A percentile compares a stretch with the other conserved stretches of the same genome.
phyloP scores from a whole-genome alignment of 2,113 vertebrate genomes.

The Platycercus adscitus region DNA sequence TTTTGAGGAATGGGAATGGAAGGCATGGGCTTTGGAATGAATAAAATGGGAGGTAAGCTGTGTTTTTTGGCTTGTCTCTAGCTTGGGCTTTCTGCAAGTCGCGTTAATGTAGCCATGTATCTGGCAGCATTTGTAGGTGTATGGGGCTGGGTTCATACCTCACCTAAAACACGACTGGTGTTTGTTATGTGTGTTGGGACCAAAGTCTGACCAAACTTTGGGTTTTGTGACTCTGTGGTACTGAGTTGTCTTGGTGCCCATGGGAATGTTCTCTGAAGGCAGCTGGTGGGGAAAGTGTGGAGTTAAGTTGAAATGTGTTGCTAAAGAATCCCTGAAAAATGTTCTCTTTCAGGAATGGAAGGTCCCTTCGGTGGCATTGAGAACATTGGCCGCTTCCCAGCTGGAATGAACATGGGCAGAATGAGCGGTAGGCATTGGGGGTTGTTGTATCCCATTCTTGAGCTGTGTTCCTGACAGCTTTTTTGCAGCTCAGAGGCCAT shows the following conservation, averaged over 20 bases:
- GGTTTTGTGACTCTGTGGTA: background rate
- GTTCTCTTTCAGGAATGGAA: constrained; percentile 85
- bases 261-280: background rate
- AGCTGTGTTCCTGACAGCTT: background rate
- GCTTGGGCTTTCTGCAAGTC: background rate
- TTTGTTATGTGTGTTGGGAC: background rate
- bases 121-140: background rate
- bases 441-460: rapidly evolving
- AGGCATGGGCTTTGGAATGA: constrained; percentile 96
- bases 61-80: background rate
- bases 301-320: background rate
- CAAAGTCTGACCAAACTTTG: background rate
- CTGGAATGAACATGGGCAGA: constrained; percentile 90
- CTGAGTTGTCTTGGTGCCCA: background rate
- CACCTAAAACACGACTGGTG: background rate
- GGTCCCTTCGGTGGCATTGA: constrained; percentile 88
- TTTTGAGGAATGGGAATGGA: constrained; percentile 89
- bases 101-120: background rate
- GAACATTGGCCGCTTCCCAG: constrained; percentile 89
- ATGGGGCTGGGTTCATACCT: background rate
- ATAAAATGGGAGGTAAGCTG: constrained; percentile 93
- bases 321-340: background rate
- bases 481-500: background rate
- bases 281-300: background rate
- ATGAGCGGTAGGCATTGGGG: constrained; percentile 82